phyloP scores from a whole-genome alignment of 2,888 invertebrate species.

The Campaea margaritaria region DNA sequence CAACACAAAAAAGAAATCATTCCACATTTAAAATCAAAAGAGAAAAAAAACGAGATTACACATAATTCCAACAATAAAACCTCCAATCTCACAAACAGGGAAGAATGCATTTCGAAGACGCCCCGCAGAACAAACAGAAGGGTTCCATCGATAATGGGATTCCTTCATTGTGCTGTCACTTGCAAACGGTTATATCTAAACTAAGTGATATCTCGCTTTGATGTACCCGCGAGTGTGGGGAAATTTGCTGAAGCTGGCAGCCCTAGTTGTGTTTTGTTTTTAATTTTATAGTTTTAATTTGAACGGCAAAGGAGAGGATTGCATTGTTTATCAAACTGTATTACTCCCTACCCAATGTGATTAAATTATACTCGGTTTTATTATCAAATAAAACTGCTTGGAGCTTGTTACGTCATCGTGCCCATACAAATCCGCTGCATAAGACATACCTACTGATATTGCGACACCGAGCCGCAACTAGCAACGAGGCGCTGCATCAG shows the following conservation, averaged over 20 bases:
- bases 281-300: background rate
- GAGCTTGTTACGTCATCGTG: too few relatives aligned
- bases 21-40: background rate
- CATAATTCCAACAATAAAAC: slow-evolving; percentile 2
- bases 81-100: slow-evolving; percentile 14
- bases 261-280: slow-evolving; percentile 9
- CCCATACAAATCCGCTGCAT: too few relatives aligned
- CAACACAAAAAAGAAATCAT: too few relatives aligned
- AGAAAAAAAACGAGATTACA: background rate
- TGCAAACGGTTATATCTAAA: slow-evolving; percentile 37
- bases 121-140: slow-evolving; percentile 34
- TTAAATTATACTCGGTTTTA: too few relatives aligned
- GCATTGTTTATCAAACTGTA: too few relatives aligned
- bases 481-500: too few relatives aligned
- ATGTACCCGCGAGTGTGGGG: slow-evolving; percentile 31
- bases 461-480: too few relatives aligned
- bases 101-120: slow-evolving; percentile 33
- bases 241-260: slow-evolving; percentile 26
- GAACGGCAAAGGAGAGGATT: too few relatives aligned
- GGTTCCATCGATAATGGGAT: slow-evolving; percentile 40
- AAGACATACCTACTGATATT: too few relatives aligned
- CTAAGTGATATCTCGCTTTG: slow-evolving; percentile 37
- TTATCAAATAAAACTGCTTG: too few relatives aligned
- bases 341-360: too few relatives aligned
- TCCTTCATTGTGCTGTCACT: slow-evolving; percentile 41